phyloP scores from a whole-genome alignment of 2,113 vertebrate genomes.

The Camelus bactrianus region DNA sequence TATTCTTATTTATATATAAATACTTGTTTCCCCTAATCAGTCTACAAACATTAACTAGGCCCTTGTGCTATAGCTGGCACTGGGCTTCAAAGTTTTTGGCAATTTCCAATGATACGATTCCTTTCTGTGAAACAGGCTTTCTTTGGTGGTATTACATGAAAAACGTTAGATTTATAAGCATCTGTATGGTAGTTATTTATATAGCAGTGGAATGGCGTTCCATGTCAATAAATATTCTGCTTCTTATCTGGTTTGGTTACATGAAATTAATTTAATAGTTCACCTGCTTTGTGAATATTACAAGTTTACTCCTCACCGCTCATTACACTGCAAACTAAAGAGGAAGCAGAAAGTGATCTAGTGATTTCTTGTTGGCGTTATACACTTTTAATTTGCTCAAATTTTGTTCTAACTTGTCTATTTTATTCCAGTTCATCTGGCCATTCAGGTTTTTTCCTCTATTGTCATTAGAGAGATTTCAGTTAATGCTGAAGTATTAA shows the following conservation, averaged over 20 bases:
- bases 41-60: conserved; percentile 60
- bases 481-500: conserved; percentile 53
- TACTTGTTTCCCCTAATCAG: neutral
- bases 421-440: conserved; percentile 25
- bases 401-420: conserved; percentile 32
- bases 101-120: conserved; percentile 17
- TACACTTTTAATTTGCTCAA: conserved; percentile 15
- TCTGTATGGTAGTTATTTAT: conserved; percentile 39
- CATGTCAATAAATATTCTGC: conserved; percentile 55
- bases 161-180: conserved; percentile 39
- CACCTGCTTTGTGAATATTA: conserved; percentile 38
- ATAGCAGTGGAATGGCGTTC: conserved; percentile 39
- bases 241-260: conserved; percentile 59
- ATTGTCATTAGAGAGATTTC: conserved; percentile 47
- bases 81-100: conserved; percentile 40
- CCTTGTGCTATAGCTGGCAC: conserved; percentile 11
- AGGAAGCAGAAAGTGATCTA: conserved; percentile 48
- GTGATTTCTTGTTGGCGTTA: conserved; percentile 37
- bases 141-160: conserved; percentile 7
- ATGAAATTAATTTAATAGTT: conserved; percentile 73
- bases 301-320: conserved; percentile 11
- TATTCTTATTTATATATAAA: conserved; percentile 55
- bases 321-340: conserved; percentile 48
- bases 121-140: conserved; percentile 47
- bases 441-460: neutral